A percentile compares a stretch with the other conserved stretches of the same genome.
Conservation (phyloP, 1,140 invertebrate genomes). For the Ridgeia piscesae region DNA sequence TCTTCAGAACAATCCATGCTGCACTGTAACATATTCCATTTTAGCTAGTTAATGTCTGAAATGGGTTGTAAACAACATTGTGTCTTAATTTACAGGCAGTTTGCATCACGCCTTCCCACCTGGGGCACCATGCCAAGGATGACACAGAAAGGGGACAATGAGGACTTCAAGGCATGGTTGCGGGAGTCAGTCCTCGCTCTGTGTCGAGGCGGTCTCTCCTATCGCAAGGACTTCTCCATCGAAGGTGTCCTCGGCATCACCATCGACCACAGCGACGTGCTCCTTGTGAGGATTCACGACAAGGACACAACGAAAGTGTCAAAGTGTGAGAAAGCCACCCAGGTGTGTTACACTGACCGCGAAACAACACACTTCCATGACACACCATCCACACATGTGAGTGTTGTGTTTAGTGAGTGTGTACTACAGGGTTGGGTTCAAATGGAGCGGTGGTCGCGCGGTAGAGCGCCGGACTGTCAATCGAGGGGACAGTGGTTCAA, state of each 20-base stretch:
- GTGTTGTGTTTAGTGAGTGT: background rate
- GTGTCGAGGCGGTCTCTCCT: constrained; percentile 14
- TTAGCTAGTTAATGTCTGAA: background rate
- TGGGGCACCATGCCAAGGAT: background rate
- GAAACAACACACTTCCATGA: background rate
- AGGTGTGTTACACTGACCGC: background rate
- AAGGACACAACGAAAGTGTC: background rate
- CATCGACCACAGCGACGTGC: constrained; percentile 15
- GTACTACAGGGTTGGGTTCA: too few relatives aligned
- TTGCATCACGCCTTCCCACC: too few relatives aligned
- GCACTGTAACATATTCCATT: too few relatives aligned
- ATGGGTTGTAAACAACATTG: background rate
- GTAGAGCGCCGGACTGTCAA: too few relatives aligned
- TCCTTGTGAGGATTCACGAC: constrained; percentile 13
- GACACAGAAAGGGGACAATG: background rate
- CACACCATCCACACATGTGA: background rate
- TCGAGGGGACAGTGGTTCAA: too few relatives aligned
- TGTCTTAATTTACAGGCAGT: background rate
- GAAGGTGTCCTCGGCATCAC: constrained; percentile 19
- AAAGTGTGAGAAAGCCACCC: background rate
- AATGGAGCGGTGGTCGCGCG: too few relatives aligned
- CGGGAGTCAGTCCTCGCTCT: constrained; percentile 1
- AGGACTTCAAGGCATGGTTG: background rate
- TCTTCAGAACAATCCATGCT: too few relatives aligned
- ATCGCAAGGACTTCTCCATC: background rate